phyloP scores from a whole-genome alignment of 2,113 vertebrate genomes.

The Saccopteryx leptura region DNA sequence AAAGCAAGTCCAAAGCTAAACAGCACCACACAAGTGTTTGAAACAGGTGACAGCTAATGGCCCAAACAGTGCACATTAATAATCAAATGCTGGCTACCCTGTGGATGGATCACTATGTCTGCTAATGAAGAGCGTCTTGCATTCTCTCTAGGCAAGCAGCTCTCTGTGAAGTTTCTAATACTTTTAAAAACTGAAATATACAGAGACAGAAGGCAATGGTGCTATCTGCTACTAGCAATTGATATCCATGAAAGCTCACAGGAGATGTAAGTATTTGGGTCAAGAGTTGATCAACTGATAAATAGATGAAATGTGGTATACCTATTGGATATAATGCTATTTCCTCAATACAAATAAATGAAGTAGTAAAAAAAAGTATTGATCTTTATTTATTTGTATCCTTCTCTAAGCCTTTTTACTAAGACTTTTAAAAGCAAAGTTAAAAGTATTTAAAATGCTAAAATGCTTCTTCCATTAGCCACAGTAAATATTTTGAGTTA shows the following conservation, averaged over 20 bases:
- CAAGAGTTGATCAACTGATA: background rate
- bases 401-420: background rate
- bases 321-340: background rate
- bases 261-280: background rate
- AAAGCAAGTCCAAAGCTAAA: constrained; percentile 74
- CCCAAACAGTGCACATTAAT: constrained; percentile 68
- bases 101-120: constrained; percentile 55
- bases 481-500: background rate
- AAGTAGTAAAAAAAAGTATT: background rate
- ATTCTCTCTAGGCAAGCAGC: constrained; percentile 37
- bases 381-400: background rate
- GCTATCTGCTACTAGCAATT: background rate
- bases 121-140: constrained; percentile 67
- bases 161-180: background rate
- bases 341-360: background rate
- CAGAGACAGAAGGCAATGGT: background rate
- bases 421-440: background rate
- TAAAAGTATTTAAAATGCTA: background rate
- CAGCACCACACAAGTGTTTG: constrained; percentile 59
- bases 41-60: constrained; percentile 79
- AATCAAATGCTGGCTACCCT: constrained; percentile 63
- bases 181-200: background rate
- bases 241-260: background rate
- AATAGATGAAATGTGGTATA: background rate
- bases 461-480: background rate